Percentiles rank a stretch among this genome's conserved stretches.
These are phyloP conservation scores for Leptinotarsa peninsularis DNA, from an alignment of 2,888 invertebrate species.

Conservation along the genomic window DNA sequence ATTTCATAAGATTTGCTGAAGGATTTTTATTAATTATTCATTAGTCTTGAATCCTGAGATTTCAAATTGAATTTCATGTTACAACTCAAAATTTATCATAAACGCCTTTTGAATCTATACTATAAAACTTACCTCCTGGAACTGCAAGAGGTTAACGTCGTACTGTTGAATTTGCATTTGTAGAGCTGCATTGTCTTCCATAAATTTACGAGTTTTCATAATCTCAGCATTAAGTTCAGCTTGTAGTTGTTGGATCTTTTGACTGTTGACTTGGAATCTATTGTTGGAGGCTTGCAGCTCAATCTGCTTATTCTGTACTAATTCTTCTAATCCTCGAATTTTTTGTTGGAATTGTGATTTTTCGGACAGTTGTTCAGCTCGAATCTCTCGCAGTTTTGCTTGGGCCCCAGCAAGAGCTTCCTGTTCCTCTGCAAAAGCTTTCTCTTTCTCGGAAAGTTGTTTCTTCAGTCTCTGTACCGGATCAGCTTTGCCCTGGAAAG, in stretches of 20 bases:
- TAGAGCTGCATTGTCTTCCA: slow-evolving; percentile 71
- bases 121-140: slow-evolving; percentile 67
- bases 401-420: slow-evolving; percentile 82
- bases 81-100: too few species aligned
- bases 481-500: slow-evolving; percentile 79
- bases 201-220: slow-evolving; percentile 67
- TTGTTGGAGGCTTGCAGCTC: slow-evolving; percentile 75
- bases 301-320: slow-evolving; percentile 66
- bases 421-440: slow-evolving; percentile 78
- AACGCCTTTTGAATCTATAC: neutral
- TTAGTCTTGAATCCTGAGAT: too few species aligned
- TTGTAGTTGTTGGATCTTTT: slow-evolving; percentile 75
- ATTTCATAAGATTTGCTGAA: too few species aligned
- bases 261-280: slow-evolving; percentile 70
- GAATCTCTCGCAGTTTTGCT: slow-evolving; percentile 82
- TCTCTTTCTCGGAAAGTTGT: slow-evolving; percentile 89
- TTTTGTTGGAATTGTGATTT: slow-evolving; percentile 70
- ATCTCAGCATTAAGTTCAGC: slow-evolving; percentile 71
- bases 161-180: slow-evolving; percentile 75
- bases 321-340: slow-evolving; percentile 71
- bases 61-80: too few species aligned
- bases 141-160: slow-evolving; percentile 74
- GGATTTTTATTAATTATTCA: too few species aligned
- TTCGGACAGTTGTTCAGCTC: slow-evolving; percentile 77
- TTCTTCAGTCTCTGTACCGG: slow-evolving; percentile 88